Conservation (phyloP, 2,113 vertebrate genomes). For the Actenoides hombroni region DNA sequence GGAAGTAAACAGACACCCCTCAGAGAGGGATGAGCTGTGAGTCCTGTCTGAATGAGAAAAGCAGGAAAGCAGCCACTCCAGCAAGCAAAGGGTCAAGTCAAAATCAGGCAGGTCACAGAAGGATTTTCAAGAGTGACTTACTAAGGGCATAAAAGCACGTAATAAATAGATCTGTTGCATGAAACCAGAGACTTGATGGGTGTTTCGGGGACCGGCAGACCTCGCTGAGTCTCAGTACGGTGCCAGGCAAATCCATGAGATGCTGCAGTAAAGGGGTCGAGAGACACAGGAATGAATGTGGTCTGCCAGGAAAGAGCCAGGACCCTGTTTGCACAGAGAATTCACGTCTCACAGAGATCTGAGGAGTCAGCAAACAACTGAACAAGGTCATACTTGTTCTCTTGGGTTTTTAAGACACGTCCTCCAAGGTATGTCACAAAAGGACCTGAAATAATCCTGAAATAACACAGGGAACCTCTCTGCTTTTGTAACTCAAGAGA, state of each 20-base stretch:
- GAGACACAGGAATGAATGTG: background rate
- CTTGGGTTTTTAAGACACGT: background rate
- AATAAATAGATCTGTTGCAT: background rate
- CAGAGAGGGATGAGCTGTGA: accelerated
- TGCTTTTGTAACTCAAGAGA: background rate
- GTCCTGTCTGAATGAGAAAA: background rate
- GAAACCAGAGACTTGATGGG: background rate
- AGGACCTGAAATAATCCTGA: background rate
- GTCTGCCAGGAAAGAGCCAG: background rate
- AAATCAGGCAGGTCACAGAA: background rate
- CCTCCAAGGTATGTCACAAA: background rate
- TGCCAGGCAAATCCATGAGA: background rate
- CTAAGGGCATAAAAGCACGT: background rate
- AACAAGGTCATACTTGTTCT: background rate
- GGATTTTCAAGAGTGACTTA: background rate
- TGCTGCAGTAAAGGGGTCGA: background rate
- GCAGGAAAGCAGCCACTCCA: background rate
- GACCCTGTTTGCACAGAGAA: background rate
- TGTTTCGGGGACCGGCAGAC: background rate
- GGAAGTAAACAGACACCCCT: background rate
- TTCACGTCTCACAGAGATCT: background rate
- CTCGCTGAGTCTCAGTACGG: background rate
- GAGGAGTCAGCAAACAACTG: background rate
- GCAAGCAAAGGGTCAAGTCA: background rate
- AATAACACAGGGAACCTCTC: background rate